phyloP scores from a whole-genome alignment of 1,140 invertebrate genomes.

The Hetaerina americana region DNA sequence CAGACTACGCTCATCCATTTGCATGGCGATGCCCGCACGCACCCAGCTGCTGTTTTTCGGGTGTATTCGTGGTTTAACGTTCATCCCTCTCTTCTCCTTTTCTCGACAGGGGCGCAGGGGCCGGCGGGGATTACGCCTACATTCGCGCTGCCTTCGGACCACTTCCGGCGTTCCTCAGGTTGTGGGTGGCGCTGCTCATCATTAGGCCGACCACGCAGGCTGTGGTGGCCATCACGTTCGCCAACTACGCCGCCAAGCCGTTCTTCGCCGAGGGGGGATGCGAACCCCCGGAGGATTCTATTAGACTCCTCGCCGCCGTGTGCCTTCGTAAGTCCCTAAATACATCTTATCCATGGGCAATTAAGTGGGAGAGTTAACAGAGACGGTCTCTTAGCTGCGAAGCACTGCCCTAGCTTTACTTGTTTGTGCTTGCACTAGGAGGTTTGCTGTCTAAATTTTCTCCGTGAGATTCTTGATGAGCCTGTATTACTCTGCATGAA shows the following conservation, averaged over 20 bases:
- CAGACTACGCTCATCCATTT: background rate
- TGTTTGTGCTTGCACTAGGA: too few relatives aligned
- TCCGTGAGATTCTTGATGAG: too few relatives aligned
- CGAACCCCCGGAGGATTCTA: slow-evolving; percentile 43
- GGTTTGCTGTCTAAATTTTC: too few relatives aligned
- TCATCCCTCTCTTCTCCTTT: too few relatives aligned
- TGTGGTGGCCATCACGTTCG: slow-evolving; percentile 70
- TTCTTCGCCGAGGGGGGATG: slow-evolving; percentile 60
- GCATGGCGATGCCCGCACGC: too few relatives aligned
- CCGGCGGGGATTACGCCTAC: slow-evolving; percentile 82
- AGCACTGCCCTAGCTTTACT: too few relatives aligned
- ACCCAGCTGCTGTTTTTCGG: too few relatives aligned
- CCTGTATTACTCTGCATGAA: too few relatives aligned
- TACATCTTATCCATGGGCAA: too few relatives aligned
- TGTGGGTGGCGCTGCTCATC: slow-evolving; percentile 78
- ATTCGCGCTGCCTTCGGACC: slow-evolving; percentile 76
- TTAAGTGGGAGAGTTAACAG: too few relatives aligned
- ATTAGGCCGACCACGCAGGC: slow-evolving; percentile 72
- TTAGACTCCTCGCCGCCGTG: slow-evolving; percentile 50
- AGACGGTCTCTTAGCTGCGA: too few relatives aligned
- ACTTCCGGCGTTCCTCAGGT: slow-evolving; percentile 70
- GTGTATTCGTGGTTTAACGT: too few relatives aligned
- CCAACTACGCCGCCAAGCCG: slow-evolving; percentile 66
- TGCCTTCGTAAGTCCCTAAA: slow-evolving; percentile 65
- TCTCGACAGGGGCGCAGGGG: slow-evolving; percentile 39